Base-by-base conservation (phyloP, 2,888 invertebrate species). In the Gortyna flavago region DNA sequence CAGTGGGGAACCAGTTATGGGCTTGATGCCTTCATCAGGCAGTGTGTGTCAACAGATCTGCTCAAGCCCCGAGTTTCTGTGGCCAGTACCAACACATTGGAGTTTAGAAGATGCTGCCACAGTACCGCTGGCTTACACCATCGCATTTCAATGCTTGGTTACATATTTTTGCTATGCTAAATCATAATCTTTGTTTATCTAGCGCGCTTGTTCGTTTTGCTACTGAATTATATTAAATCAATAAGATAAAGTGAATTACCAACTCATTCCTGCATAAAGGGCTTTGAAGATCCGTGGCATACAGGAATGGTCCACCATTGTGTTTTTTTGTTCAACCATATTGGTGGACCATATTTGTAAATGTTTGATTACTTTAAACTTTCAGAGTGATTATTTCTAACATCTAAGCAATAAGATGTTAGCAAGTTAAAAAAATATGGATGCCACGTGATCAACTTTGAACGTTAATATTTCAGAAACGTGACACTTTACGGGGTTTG, bases 81-180 rank as follows among this genome's bases (percentile, higher is more conserved):
- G 98, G 98, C 93, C 96, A 21, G 93, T 98, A 16, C 98, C 98
- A 0, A 95, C 97, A 5, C 85, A 93, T 6, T 98, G 98, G 97
- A 94, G 96, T 1, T 88, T 98, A 54, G 96, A 97, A 88, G 97
- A 98, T 83, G 98, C 97, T 6, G 97, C 97, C 8, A 97, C 98
- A 0, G 96, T 98, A 1, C 98, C 98, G 0, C 97, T 98, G 8
- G 68, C 68, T 18, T 68, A 68, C 68, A 35, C 51, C 25, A 32
- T 51, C 51, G 68, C 68, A 32, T 51, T 68, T 35, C 32, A 68
- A 29, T 68, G 67, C 48, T 44, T 68, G 67, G 67, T 68, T 16
- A 32, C 29, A 67, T 67, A 29, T 67, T 32, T 48, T 32, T 11
- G 18, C n/a, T 41, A 66, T 41, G 18, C 41, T n/a, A n/a, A 41